Evolutionary conservation across 1,140 invertebrate species (phyloP).

Genomic region (Ctenoplectra terminalis): DNA sequence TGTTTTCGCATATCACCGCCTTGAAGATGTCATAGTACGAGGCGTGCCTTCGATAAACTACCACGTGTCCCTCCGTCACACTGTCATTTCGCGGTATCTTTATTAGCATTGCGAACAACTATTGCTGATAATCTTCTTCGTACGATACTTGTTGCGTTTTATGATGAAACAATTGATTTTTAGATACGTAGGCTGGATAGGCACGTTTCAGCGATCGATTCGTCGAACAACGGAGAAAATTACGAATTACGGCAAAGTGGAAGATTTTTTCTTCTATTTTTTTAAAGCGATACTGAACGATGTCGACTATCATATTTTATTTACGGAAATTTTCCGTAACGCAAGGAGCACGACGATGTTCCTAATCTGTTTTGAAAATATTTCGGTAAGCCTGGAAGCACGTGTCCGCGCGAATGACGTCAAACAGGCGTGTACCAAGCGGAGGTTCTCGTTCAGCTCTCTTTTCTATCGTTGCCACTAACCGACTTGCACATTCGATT

Average conservation of each 20-base stretch:
- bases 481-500: conserved; percentile 60
- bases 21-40: neutral
- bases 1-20: neutral
- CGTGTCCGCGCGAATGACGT: conserved; percentile 25
- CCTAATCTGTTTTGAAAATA: conserved; percentile 31
- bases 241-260: too few relatives aligned
- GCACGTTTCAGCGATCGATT: too few relatives aligned
- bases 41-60: neutral
- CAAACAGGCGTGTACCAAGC: conserved; percentile 12
- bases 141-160: neutral
- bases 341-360: too few relatives aligned
- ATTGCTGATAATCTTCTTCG: neutral
- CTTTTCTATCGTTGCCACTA: conserved; percentile 49
- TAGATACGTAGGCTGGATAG: too few relatives aligned
- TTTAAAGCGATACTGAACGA: too few relatives aligned
- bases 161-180: neutral
- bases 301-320: too few relatives aligned
- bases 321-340: too few relatives aligned
- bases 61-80: neutral
- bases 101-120: neutral
- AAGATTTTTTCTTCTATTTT: neutral
- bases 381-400: neutral
- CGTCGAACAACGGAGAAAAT: too few relatives aligned
- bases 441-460: conserved; percentile 37
- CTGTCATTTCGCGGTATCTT: neutral